These are phyloP conservation scores for Vanessa atalanta DNA, from an alignment of 1,140 invertebrate genomes.

Conservation along the genomic window DNA sequence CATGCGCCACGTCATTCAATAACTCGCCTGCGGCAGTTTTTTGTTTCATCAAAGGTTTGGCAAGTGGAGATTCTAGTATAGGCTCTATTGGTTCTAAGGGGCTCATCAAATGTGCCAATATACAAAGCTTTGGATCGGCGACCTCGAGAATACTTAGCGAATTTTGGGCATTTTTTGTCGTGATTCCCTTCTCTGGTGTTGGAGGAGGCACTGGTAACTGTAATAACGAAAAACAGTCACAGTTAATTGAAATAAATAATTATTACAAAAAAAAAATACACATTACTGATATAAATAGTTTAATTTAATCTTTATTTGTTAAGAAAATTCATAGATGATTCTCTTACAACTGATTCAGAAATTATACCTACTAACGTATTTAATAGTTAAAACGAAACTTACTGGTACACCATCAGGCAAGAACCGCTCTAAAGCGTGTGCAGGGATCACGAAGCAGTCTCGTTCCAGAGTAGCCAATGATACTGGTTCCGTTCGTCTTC, in stretches of 20 bases:
- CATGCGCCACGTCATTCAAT: slow-evolving; percentile 86
- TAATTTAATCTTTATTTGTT: no score
- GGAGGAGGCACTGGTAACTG: slow-evolving; percentile 80
- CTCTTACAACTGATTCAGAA: no score
- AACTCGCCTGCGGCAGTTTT: slow-evolving; percentile 88
- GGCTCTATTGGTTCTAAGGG: slow-evolving; percentile 91
- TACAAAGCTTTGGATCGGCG: slow-evolving; percentile 92
- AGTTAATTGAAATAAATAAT: no score
- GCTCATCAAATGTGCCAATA: slow-evolving; percentile 93
- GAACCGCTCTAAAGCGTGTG: slow-evolving; percentile 91
- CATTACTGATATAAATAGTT: no score
- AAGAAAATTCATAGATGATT: no score
- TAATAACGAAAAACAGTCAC: slow-evolving; percentile 38
- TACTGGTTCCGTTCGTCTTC: slow-evolving; percentile 82
- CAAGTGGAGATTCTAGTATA: slow-evolving; percentile 89
- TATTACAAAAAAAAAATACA: no score
- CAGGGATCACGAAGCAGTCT: slow-evolving; percentile 94
- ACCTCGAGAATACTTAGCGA: slow-evolving; percentile 90
- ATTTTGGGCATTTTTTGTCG: slow-evolving; percentile 80
- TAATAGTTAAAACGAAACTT: slow-evolving; percentile 54
- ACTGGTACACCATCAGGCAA: slow-evolving; percentile 93
- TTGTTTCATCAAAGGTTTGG: slow-evolving; percentile 88
- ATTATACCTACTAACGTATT: neutral
- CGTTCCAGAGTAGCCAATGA: slow-evolving; percentile 89
- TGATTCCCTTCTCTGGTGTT: slow-evolving; percentile 82